Base-by-base conservation (phyloP, 2,888 invertebrate genomes). In the Bimastos eiseni region DNA sequence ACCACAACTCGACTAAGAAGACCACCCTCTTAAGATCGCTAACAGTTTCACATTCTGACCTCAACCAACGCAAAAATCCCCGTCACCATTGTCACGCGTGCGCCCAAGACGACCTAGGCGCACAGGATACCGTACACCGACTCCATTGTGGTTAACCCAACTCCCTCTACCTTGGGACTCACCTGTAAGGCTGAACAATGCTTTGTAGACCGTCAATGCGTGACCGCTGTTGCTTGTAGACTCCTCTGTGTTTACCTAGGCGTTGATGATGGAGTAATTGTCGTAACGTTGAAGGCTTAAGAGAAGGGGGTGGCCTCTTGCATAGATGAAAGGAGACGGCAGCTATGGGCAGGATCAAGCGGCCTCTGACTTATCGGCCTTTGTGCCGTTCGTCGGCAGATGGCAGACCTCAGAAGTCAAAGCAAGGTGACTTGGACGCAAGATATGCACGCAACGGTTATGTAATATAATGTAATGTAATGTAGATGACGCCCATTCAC, bases 1-100 rank as follows among this genome's bases (percentile, higher is more conserved):
- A 2, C n/a, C n/a, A 6, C 1, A 1, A 11, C 30, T n/a, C n/a
- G 8, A 15, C n/a, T 17, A 70, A 8, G 8, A 3, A n/a, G 1
- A n/a, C 17, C 70, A 8, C 30, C 70, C 30, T 8, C 8, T n/a
- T 15, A 70, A 70, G n/a, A 3, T n/a, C 70, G 4, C 30, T 0
- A 70, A 70, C 70, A 8, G 70, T 70, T 70, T 70, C 70, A 70
- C n/a, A 70, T n/a, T 70, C 70, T 70, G 70, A 70, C 70, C 70
- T 49, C 49, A 49, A 21, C 70, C 0, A 4, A 17, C 3, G 17
- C n/a, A 70, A 24, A 15, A 30, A 0, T 70, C 70, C 8, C n/a
- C 70, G 30, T 8, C 70, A n/a, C 70, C 70, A 70, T 70, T n/a
- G n/a, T 70, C 13, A n/a, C n/a, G 70, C 70, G 8, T 70, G 17